phyloP scores from a whole-genome alignment of 2,888 invertebrate genomes.

The Pandemis corylana region DNA sequence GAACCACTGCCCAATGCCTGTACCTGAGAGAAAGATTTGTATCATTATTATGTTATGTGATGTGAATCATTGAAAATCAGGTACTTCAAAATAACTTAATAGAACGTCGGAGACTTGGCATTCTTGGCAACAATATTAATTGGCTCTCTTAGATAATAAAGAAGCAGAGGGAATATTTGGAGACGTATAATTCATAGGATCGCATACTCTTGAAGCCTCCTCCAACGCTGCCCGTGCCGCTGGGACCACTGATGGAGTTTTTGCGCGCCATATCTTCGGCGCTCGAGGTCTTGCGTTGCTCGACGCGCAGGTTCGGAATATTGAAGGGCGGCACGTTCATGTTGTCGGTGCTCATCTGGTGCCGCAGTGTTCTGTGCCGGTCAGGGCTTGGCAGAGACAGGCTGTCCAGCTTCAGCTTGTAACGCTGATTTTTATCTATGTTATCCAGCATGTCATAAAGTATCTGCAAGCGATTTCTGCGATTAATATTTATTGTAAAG shows the following conservation, averaged over 20 bases:
- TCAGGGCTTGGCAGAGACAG: constrained; percentile 91
- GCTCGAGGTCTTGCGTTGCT: constrained; percentile 94
- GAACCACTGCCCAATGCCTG: constrained; percentile 91
- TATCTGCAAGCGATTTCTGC: constrained; percentile 77
- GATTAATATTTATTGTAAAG: neutral
- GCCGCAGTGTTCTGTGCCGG: constrained; percentile 89
- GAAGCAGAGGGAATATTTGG: neutral
- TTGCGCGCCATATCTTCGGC: constrained; percentile 96
- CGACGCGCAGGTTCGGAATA: constrained; percentile 94
- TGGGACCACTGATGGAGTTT: constrained; percentile 88
- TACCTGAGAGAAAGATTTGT: constrained; percentile 51
- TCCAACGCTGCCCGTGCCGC: constrained; percentile 56
- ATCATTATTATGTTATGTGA: neutral
- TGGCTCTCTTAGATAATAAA: neutral
- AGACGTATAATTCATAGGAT: neutral
- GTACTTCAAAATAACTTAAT: neutral
- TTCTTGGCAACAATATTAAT: neutral
- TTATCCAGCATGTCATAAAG: constrained; percentile 96
- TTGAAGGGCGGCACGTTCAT: constrained; percentile 93
- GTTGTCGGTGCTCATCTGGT: constrained; percentile 94
- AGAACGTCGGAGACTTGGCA: neutral
- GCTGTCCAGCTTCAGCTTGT: constrained; percentile 94
- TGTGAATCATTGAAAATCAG: neutral
- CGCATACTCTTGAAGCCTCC: constrained; percentile 60
- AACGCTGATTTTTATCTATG: constrained; percentile 94